Percentiles rank a stretch among this genome's conserved stretches.
Evolutionary conservation across 2,113 vertebrate genomes (phyloP).

Genomic region (Mus pahari): DNA sequence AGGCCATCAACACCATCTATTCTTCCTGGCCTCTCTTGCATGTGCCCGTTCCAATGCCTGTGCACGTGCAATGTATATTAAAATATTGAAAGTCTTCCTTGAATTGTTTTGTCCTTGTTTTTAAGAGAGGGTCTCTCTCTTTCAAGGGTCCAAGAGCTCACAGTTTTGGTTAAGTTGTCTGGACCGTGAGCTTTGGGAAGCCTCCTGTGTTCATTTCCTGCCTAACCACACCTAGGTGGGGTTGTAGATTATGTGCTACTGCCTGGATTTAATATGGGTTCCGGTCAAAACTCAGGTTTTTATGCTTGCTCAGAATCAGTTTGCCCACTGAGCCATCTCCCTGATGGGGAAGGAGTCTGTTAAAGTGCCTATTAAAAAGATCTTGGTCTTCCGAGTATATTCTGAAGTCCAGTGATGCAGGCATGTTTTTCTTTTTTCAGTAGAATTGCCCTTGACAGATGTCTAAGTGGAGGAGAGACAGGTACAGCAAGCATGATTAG

Average conservation of each 20-base stretch:
- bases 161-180: neutral
- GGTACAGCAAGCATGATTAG: neutral
- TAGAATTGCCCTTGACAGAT: neutral
- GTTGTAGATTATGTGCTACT: neutral
- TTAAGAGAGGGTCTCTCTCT: neutral
- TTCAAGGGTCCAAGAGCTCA: neutral
- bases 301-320: neutral
- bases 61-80: neutral
- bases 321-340: neutral
- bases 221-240: neutral
- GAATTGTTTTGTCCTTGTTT: neutral
- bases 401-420: neutral
- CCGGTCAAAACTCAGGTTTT: neutral
- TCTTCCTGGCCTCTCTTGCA: neutral
- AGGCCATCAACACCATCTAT: neutral
- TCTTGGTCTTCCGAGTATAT: neutral
- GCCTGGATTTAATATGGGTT: neutral
- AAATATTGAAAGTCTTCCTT: neutral
- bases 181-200: neutral
- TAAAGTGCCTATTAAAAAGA: neutral
- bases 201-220: neutral
- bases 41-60: no score
- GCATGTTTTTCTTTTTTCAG: neutral
- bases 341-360: slow-evolving; percentile 8
- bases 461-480: neutral